Evolutionary conservation across 2,888 invertebrate species (phyloP).

Genomic region (Zygogramma bicolorata): DNA sequence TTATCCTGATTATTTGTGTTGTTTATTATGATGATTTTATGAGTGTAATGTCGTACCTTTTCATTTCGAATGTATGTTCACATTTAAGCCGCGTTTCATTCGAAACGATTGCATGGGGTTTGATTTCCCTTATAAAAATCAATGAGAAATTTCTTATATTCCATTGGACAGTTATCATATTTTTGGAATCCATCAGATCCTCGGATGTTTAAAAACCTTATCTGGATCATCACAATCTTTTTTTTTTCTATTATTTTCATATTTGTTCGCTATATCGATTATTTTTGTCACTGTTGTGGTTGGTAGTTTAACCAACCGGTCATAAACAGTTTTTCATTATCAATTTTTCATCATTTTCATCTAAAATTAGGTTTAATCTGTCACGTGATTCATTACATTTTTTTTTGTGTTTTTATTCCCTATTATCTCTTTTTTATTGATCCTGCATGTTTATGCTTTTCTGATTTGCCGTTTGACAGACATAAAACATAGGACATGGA

Average conservation of each 20-base stretch:
- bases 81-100: background rate
- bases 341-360: background rate
- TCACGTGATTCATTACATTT: background rate
- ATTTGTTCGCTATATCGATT: background rate
- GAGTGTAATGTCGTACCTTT: background rate
- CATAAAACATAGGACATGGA: no score
- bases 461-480: no score
- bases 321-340: background rate
- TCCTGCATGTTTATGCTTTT: no score
- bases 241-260: background rate
- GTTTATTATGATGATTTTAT: background rate
- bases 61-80: background rate
- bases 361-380: background rate
- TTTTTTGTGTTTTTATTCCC: no score
- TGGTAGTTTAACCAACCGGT: background rate
- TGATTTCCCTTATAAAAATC: no score
- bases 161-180: no score
- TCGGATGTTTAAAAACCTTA: no score
- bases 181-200: no score
- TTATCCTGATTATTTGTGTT: background rate
- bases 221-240: background rate
- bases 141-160: no score
- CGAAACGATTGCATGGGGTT: background rate
- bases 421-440: no score
- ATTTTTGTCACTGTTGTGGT: background rate